These are phyloP conservation scores for Chlorops oryzae DNA, from an alignment of 1,140 invertebrate species.

Conservation along the genomic window DNA sequence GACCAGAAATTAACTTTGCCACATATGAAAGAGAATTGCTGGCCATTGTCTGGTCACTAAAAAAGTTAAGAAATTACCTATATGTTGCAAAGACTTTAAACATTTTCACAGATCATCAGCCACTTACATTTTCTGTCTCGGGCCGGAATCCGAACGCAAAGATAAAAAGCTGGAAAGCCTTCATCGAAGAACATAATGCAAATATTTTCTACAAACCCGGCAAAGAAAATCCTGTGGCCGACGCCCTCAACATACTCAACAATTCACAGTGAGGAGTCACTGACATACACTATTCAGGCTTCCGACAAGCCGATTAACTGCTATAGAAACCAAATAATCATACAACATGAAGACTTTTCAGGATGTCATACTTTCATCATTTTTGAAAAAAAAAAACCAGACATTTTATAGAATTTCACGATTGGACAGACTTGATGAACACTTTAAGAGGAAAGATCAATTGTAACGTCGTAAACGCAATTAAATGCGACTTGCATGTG, in stretches of 20 bases:
- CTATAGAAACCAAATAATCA: conserved; percentile 16
- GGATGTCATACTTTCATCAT: not conserved
- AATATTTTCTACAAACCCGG: conserved; percentile 47
- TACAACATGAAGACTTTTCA: too few relatives aligned
- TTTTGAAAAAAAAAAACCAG: not conserved
- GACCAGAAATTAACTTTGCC: conserved; percentile 44
- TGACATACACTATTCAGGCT: conserved; percentile 14
- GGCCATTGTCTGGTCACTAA: conserved; percentile 11
- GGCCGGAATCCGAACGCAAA: conserved; percentile 48
- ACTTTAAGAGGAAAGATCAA: too few relatives aligned
- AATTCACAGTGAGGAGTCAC: conserved; percentile 15
- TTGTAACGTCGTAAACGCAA: not conserved
- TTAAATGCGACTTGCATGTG: not conserved
- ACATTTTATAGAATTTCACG: not conserved
- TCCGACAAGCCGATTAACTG: conserved; percentile 19
- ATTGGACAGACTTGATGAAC: not conserved
- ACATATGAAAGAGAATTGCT: conserved; percentile 32
- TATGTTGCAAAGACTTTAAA: conserved; percentile 47
- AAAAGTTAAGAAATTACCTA: conserved; percentile 25
- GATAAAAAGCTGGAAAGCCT: conserved; percentile 51
- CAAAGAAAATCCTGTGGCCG: conserved; percentile 38
- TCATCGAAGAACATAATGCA: conserved; percentile 44
- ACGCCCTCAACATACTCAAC: conserved; percentile 27
- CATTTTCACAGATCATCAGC: conserved; percentile 52
- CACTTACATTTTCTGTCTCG: conserved; percentile 46